These are phyloP conservation scores for Amiota communis DNA, from an alignment of 2,888 invertebrate genomes.

Conservation along the genomic window DNA sequence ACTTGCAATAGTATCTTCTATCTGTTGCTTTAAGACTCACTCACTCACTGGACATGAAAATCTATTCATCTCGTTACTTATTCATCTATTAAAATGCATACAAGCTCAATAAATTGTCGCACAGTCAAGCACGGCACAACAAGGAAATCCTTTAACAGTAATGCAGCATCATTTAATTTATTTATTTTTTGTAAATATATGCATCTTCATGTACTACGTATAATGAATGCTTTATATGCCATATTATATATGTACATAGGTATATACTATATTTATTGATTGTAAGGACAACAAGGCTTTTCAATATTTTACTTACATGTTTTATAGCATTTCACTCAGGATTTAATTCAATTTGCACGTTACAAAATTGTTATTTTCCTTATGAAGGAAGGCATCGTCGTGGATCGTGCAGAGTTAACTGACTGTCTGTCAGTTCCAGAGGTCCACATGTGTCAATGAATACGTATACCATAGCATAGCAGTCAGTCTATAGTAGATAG, in stretches of 20 bases:
- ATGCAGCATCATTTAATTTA: slow-evolving; percentile 41
- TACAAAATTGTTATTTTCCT: slow-evolving; percentile 25
- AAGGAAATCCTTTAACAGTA: slow-evolving; percentile 24
- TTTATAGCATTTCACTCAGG: slow-evolving; percentile 6
- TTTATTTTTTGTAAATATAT: slow-evolving; percentile 42
- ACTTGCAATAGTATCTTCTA: too few species aligned
- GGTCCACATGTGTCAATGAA: not conserved
- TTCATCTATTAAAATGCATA: slow-evolving; percentile 23
- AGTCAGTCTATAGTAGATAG: not conserved
- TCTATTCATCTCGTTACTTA: too few species aligned
- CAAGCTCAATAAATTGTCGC: slow-evolving; percentile 43
- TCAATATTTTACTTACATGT: slow-evolving; percentile 44
- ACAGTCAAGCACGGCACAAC: not conserved
- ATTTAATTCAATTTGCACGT: slow-evolving; percentile 49
- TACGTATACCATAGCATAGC: too few species aligned
- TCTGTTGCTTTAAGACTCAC: too few species aligned
- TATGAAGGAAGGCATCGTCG: not conserved
- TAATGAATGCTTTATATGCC: slow-evolving; percentile 49
- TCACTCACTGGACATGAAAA: too few species aligned
- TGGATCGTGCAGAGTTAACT: too few species aligned
- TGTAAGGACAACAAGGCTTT: slow-evolving; percentile 34
- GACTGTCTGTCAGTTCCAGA: not conserved
- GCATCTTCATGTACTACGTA: slow-evolving; percentile 42
- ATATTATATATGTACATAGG: slow-evolving; percentile 34
- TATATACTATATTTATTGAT: slow-evolving; percentile 18